Conservation (phyloP, 2,113 vertebrate genomes). For the Thinocorus orbignyianus region DNA sequence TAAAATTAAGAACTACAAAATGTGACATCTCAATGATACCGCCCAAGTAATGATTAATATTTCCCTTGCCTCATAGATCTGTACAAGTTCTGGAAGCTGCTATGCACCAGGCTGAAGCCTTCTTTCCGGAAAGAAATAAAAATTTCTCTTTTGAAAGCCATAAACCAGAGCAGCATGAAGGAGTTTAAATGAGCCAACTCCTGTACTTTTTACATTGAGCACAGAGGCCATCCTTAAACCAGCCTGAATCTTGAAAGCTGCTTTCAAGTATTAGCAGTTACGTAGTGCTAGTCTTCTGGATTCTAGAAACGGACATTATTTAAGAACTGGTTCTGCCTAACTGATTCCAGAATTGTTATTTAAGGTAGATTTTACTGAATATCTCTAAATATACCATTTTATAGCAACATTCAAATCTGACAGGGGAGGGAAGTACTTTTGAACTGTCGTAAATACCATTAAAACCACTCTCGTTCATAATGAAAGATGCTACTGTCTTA, state of each 20-base stretch:
- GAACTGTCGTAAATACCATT: not conserved
- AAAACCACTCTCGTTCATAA: not conserved
- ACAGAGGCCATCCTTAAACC: not conserved
- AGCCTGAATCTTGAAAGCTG: not conserved
- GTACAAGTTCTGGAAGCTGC: not conserved
- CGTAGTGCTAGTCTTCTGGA: not conserved
- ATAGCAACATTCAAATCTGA: not conserved
- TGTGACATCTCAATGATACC: not conserved
- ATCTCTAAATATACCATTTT: not conserved
- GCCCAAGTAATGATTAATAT: slow-evolving; percentile 29
- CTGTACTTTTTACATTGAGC: not conserved
- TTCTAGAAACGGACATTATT: not conserved
- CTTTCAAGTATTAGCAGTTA: not conserved
- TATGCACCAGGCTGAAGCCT: not conserved
- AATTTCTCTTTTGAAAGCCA: not conserved
- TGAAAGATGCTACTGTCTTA: not conserved
- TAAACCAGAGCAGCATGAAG: not conserved
- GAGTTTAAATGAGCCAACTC: not conserved
- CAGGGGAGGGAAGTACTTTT: not conserved
- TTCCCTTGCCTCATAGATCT: not conserved
- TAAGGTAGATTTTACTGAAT: not conserved
- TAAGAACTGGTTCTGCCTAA: not conserved
- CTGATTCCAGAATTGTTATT: not conserved
- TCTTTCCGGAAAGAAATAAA: not conserved
- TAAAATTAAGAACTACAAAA: slow-evolving; percentile 36